Evolutionary conservation across 2,797 vertebrate genomes (phyloP).

Genomic region (Poeciliopsis gracilis): DNA sequence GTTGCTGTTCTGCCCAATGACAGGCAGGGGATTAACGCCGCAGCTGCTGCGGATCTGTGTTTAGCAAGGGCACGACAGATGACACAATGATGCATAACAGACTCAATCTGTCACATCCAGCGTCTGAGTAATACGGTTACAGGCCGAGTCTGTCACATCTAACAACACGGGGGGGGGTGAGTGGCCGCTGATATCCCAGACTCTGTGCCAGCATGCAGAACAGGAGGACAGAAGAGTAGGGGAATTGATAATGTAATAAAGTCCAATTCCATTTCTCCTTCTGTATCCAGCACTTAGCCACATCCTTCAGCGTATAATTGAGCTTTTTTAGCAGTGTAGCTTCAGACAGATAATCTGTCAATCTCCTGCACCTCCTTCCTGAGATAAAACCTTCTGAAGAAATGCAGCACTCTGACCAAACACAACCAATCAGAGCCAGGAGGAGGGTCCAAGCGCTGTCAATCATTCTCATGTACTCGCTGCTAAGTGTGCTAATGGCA

Average conservation of each 20-base stretch:
- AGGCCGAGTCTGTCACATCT: not conserved
- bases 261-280: not conserved
- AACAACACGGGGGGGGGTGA: not conserved
- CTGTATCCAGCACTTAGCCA: not conserved
- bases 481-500: too few relatives aligned
- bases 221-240: not conserved
- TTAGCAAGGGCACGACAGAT: constrained; percentile 48
- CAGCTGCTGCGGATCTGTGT: constrained; percentile 21
- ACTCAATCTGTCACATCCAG: constrained; percentile 41
- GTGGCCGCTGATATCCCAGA: not conserved
- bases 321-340: not conserved
- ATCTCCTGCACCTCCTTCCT: too few relatives aligned
- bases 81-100: constrained; percentile 39
- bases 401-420: too few relatives aligned
- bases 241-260: not conserved
- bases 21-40: constrained; percentile 53
- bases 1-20: constrained; percentile 12
- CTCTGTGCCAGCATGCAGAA: not conserved
- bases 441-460: too few relatives aligned
- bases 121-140: not conserved
- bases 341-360: too few relatives aligned
- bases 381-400: too few relatives aligned
- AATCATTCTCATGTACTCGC: too few relatives aligned
- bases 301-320: not conserved
- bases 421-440: too few relatives aligned